A percentile compares a stretch with the other conserved stretches of the same genome.
Conservation (phyloP, 2,797 vertebrate genomes). For the Limnodromus scolopaceus region DNA sequence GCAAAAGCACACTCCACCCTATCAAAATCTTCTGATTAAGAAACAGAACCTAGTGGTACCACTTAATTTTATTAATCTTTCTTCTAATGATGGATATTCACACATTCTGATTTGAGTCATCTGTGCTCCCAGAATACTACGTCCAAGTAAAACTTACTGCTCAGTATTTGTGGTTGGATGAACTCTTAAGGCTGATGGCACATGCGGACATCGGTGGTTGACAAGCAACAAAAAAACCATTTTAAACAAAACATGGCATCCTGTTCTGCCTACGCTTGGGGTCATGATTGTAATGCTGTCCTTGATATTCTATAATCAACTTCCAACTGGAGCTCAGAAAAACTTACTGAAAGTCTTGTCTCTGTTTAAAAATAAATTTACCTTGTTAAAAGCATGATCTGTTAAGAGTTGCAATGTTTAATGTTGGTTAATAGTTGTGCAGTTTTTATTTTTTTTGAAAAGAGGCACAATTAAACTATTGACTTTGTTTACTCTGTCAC, state of each 20-base stretch:
- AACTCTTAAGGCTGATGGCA: constrained; percentile 65
- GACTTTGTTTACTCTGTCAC: constrained; percentile 81
- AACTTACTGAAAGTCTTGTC: constrained; percentile 80
- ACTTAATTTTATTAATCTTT: constrained; percentile 32
- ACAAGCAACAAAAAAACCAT: neutral
- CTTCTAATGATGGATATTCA: constrained; percentile 33
- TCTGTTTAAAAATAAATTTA: constrained; percentile 79
- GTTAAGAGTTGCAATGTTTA: constrained; percentile 81
- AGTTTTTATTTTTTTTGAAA: constrained; percentile 77
- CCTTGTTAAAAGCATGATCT: constrained; percentile 82
- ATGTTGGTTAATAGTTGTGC: constrained; percentile 95
- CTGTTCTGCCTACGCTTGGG: constrained; percentile 68
- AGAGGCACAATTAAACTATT: constrained; percentile 85
- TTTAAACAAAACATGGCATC: constrained; percentile 63
- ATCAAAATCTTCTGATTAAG: neutral
- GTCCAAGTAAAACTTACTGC: neutral
- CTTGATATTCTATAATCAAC: constrained; percentile 71
- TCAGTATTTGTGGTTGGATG: constrained; percentile 57
- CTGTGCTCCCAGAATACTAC: neutral
- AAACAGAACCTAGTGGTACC: constrained; percentile 35
- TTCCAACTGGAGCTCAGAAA: constrained; percentile 79
- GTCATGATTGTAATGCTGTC: constrained; percentile 76
- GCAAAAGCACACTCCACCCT: neutral
- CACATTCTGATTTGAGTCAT: neutral
- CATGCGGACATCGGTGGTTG: neutral